phyloP scores from a whole-genome alignment of 1,140 invertebrate species.

The Berghia stephanieae region DNA sequence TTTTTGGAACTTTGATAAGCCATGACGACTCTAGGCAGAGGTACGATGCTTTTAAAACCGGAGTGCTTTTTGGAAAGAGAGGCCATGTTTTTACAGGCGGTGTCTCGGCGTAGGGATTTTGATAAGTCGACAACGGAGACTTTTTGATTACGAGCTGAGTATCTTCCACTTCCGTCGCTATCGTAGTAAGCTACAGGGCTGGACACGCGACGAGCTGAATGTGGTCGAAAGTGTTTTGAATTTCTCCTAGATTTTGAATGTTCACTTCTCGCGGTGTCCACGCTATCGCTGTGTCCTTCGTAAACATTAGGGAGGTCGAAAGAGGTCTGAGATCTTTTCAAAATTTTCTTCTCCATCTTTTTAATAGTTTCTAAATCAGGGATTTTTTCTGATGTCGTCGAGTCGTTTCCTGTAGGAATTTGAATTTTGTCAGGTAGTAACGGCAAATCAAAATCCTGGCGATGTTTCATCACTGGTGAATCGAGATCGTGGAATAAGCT shows the following conservation, averaged over 20 bases:
- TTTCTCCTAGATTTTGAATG: not conserved
- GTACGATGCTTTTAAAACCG: not conserved
- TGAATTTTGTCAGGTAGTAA: not conserved
- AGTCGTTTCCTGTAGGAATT: not conserved
- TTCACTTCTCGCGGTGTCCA: not conserved
- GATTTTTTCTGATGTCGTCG: not conserved
- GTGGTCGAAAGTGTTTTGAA: no score
- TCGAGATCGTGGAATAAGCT: not conserved
- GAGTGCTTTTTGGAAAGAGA: not conserved
- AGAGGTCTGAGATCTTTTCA: not conserved
- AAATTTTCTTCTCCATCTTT: not conserved
- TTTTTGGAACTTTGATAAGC: not conserved
- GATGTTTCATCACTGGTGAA: not conserved
- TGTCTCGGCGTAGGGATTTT: not conserved
- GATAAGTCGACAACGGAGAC: slow-evolving; percentile 1
- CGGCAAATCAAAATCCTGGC: not conserved
- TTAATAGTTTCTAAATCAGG: not conserved
- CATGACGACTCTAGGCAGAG: slow-evolving; percentile 1
- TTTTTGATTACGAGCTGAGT: no score
- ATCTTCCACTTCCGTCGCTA: not conserved
- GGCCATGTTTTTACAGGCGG: not conserved
- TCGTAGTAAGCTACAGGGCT: not conserved
- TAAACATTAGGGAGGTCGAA: not conserved
- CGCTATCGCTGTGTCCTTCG: not conserved
- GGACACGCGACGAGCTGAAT: not conserved